phyloP scores from a whole-genome alignment of 1,140 invertebrate genomes.

The Drosophila rufa region DNA sequence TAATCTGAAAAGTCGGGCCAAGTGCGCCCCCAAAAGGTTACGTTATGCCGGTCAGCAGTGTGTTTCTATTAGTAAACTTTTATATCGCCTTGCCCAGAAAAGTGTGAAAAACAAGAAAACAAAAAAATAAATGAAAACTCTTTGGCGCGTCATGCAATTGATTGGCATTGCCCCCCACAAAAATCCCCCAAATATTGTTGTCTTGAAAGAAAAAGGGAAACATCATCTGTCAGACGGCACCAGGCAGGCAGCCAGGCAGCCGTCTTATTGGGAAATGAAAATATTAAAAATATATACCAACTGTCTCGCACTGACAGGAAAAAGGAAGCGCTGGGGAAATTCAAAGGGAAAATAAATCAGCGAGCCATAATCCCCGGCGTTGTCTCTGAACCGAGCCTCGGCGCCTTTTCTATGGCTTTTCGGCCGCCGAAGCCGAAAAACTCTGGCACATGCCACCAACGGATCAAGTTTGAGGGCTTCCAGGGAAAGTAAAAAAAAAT shows the following conservation, averaged over 20 bases:
- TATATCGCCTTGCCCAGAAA: slow-evolving; percentile 18
- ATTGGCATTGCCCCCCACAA: slow-evolving; percentile 31
- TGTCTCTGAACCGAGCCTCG: slow-evolving; percentile 35
- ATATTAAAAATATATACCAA: slow-evolving; percentile 49
- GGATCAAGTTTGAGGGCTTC: slow-evolving; percentile 25
- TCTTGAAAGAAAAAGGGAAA: slow-evolving; percentile 17
- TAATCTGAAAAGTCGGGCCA: slow-evolving; percentile 34
- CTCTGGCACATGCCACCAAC: slow-evolving; percentile 44
- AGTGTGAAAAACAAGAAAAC: slow-evolving; percentile 21
- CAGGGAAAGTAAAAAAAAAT: slow-evolving; percentile 5
- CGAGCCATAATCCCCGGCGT: slow-evolving; percentile 37
- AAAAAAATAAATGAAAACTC: slow-evolving; percentile 42
- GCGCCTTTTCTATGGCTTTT: slow-evolving; percentile 21
- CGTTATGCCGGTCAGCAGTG: slow-evolving; percentile 31
- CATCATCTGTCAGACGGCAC: slow-evolving; percentile 33
- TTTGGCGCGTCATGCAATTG: slow-evolving; percentile 39
- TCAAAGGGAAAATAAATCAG: slow-evolving; percentile 50
- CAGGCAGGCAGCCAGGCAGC: slow-evolving; percentile 12
- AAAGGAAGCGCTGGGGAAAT: slow-evolving; percentile 17
- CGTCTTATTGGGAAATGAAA: slow-evolving; percentile 48
- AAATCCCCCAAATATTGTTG: slow-evolving; percentile 25
- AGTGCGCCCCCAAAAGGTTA: slow-evolving; percentile 17
- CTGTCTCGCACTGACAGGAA: slow-evolving; percentile 29
- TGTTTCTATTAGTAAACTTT: slow-evolving; percentile 40
- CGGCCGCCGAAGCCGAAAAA: slow-evolving; percentile 4